Base-by-base conservation (phyloP, 1,140 invertebrate species). In the Procambarus virginalis region DNA sequence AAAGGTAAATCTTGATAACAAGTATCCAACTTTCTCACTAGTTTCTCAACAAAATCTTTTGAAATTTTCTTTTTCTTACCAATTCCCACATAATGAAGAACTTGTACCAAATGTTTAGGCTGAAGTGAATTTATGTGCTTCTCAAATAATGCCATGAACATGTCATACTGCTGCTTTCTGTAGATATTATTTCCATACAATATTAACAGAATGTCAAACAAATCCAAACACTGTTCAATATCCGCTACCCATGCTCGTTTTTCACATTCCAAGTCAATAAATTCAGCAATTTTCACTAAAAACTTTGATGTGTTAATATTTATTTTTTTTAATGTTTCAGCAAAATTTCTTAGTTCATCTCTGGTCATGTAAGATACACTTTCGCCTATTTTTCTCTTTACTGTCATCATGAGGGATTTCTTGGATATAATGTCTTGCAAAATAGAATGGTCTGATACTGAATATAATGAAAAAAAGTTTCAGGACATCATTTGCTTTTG, bases 91-190 rank as follows among this genome's bases (percentile, higher is more conserved):
- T 88, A 88, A 55, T 88, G 22, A 34, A 88, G 79, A 81, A 88
- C 80, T 75, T 88, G 78, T 20, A 88, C 86, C 34, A 88, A 81
- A 73, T 88, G 45, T 51, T 80, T 60, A 81, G 86, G 86, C 17
- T 81, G 49, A 73, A 78, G 64, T 75, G 64, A 55, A 14, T 68
- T 1, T 88, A 58, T 76, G 45, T 88, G 60, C 9, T 14, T 68
- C 73, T 88, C 86, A 88, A 88, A 88, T 22, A 88, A 73, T 75
- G 78, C 64, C 68, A 88, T 75, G 34, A 88, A 88, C 73, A n/a
- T 55, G 55, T 88, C 78, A 88, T 55, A 88, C 70, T 88, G 46
- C 51, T 55, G 82, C 49, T 75, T 88, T 58, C 22, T 88, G 78
- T 80, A 58, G 49, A 88, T 45, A 60, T 60, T 51, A 14, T 88